A percentile compares a stretch with the other conserved stretches of the same genome.
Conservation (phyloP, 2,113 vertebrate genomes). For the Setophaga coronata region DNA sequence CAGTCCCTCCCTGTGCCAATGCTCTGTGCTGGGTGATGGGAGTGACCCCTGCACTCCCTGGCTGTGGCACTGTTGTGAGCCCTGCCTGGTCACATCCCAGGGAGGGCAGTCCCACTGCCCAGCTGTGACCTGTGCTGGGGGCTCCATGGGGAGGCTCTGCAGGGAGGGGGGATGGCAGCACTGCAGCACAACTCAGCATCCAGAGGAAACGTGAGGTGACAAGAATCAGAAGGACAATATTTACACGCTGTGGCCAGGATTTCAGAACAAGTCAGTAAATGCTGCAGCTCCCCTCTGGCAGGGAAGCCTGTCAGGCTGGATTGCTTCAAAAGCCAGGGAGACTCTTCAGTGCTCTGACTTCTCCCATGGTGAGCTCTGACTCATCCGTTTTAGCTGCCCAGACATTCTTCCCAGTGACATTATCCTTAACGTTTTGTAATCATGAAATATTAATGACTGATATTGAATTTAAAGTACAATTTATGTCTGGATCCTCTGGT, state of each 20-base stretch:
- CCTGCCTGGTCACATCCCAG: fast-evolving
- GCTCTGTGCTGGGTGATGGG: neutral
- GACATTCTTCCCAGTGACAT: constrained; percentile 75
- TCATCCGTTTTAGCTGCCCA: constrained; percentile 75
- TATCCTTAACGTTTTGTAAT: constrained; percentile 82
- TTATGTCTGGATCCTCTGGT: constrained; percentile 75
- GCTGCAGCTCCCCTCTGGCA: constrained; percentile 22
- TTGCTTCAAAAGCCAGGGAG: constrained; percentile 46
- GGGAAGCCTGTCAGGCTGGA: constrained; percentile 65
- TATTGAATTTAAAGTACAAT: constrained; percentile 81
- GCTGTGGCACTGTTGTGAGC: neutral
- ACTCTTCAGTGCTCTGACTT: constrained; percentile 61
- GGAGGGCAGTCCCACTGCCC: no score
- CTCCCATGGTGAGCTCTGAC: constrained; percentile 70
- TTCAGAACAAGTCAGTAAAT: constrained; percentile 50
- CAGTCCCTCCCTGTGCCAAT: neutral
- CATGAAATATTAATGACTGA: constrained; percentile 84
- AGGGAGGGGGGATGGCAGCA: neutral
- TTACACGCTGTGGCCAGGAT: constrained; percentile 20
- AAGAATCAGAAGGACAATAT: constrained; percentile 72
- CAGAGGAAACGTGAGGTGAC: constrained; percentile 61
- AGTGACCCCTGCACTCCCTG: neutral
- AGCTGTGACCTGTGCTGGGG: fast-evolving
- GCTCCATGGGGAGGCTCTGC: neutral
- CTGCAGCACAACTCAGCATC: neutral